Evolutionary conservation across 2,888 invertebrate species (phyloP).

Genomic region (Tetragonisca angustula): DNA sequence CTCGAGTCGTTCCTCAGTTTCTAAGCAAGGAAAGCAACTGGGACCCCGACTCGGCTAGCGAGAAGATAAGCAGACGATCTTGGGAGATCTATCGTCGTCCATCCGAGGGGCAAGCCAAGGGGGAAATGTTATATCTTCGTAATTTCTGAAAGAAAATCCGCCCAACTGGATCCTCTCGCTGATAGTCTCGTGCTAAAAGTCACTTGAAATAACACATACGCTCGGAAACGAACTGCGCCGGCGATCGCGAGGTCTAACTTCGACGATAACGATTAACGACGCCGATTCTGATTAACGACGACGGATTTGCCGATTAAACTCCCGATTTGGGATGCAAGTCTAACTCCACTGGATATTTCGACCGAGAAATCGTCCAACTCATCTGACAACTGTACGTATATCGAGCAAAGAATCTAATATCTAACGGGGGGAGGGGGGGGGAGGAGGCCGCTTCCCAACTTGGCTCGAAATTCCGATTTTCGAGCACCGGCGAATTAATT

Average conservation of each 20-base stretch:
- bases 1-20: not conserved
- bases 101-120: not conserved
- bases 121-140: not conserved
- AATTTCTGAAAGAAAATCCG: constrained; percentile 2
- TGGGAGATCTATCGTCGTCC: not conserved
- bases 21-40: constrained; percentile 5
- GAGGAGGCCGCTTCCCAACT: constrained; percentile 8
- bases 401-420: constrained; percentile 15
- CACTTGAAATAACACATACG: not conserved
- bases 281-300: not conserved
- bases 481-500: constrained; percentile 25
- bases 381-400: constrained; percentile 22
- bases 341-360: not conserved
- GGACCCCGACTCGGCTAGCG: not conserved
- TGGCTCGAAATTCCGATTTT: not conserved
- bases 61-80: constrained; percentile 9
- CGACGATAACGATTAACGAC: too few relatives aligned
- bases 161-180: not conserved
- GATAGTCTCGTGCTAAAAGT: not conserved
- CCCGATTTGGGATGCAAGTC: not conserved
- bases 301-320: constrained; percentile 2
- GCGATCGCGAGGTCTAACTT: not conserved
- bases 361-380: constrained; percentile 8
- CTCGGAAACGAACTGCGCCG: not conserved
- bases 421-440: too few relatives aligned